phyloP scores from a whole-genome alignment of 2,888 invertebrate species.

The Dolomedes plantarius region DNA sequence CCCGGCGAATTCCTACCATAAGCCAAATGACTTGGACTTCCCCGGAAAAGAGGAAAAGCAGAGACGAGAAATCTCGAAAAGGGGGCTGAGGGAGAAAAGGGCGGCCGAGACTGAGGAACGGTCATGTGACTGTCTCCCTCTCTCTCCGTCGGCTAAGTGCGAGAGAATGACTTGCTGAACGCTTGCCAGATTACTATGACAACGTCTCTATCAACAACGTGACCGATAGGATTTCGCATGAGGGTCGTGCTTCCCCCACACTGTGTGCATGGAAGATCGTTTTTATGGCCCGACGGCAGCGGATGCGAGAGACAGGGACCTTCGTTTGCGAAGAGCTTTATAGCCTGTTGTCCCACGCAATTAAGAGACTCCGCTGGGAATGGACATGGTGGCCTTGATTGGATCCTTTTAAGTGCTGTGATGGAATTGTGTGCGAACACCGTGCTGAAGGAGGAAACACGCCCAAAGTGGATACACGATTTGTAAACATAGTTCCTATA shows the following conservation, averaged over 20 bases:
- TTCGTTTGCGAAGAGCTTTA: slow-evolving; percentile 3
- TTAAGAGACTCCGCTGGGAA: not conserved
- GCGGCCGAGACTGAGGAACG: slow-evolving; percentile 14
- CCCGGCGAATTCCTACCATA: slow-evolving; percentile 22
- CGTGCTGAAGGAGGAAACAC: not conserved
- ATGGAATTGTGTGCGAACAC: not conserved
- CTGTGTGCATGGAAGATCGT: slow-evolving; percentile 40
- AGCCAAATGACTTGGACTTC: slow-evolving; percentile 10
- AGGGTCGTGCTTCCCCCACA: not conserved
- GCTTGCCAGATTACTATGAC: slow-evolving; percentile 69
- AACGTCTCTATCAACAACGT: slow-evolving; percentile 72
- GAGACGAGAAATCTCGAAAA: not conserved
- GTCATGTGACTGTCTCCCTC: slow-evolving; percentile 30
- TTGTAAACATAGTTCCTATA: not conserved
- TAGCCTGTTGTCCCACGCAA: slow-evolving; percentile 9
- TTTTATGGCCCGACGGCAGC: slow-evolving; percentile 41
- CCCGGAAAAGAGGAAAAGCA: not conserved
- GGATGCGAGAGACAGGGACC: not conserved
- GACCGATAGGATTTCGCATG: slow-evolving; percentile 62
- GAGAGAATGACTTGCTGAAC: slow-evolving; percentile 45
- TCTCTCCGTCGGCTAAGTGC: slow-evolving; percentile 22
- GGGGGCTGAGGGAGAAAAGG: not conserved
- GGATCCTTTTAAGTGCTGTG: slow-evolving; percentile 4
- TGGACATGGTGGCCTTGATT: slow-evolving; percentile 1
- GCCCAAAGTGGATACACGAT: not conserved